These are phyloP conservation scores for Heterotis niloticus DNA, from an alignment of 2,113 vertebrate species.

Conservation along the genomic window DNA sequence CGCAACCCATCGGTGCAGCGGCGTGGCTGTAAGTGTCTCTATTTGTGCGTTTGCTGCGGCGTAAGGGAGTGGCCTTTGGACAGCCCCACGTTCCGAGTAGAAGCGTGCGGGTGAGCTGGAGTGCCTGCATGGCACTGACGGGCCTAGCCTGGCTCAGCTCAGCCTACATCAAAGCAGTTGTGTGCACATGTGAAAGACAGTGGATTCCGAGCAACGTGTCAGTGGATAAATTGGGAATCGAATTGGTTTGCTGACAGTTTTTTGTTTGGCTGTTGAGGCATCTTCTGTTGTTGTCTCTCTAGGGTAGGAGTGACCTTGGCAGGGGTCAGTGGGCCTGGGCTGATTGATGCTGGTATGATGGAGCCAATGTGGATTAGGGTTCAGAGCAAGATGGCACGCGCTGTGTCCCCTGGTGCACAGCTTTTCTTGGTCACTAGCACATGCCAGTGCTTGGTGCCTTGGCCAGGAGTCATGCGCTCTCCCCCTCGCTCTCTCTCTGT, in stretches of 20 bases:
- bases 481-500: background rate
- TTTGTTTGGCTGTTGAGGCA: background rate
- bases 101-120: too few relatives aligned
- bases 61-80: too few relatives aligned
- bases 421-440: background rate
- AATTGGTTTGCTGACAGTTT: background rate
- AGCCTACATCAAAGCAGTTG: too few relatives aligned
- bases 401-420: background rate
- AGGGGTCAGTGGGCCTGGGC: constrained; percentile 15
- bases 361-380: constrained; percentile 11
- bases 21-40: too few relatives aligned
- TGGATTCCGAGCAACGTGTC: background rate
- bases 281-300: constrained; percentile 5
- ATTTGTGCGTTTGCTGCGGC: too few relatives aligned
- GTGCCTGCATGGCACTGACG: too few relatives aligned
- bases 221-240: constrained; percentile 8
- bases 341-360: constrained; percentile 19
- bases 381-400: background rate
- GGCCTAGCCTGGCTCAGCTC: too few relatives aligned
- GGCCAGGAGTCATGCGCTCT: background rate
- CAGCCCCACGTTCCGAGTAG: too few relatives aligned
- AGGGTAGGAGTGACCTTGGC: constrained; percentile 27
- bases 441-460: background rate
- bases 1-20: too few relatives aligned
- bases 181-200: background rate